These are phyloP conservation scores for Danionella dracula DNA, from an alignment of 2,797 vertebrate species.

Conservation along the genomic window DNA sequence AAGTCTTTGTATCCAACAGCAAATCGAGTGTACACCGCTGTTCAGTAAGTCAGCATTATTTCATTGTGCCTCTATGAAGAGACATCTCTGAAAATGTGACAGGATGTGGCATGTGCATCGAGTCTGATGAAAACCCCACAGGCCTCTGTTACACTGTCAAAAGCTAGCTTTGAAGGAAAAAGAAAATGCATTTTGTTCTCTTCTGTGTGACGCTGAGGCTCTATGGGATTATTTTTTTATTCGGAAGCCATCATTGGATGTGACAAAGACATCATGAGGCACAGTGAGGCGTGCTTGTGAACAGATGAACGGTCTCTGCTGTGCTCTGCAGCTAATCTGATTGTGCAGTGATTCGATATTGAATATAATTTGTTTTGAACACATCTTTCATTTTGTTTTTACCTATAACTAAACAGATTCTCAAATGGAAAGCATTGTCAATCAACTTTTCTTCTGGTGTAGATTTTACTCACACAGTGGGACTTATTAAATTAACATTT, in stretches of 20 bases:
- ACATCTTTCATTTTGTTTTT: neutral
- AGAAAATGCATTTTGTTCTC: neutral
- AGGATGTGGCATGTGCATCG: constrained; percentile 47
- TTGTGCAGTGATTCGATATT: neutral
- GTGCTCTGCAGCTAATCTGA: neutral
- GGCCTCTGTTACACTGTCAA: constrained; percentile 26
- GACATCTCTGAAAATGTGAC: constrained; percentile 18
- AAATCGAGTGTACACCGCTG: no score
- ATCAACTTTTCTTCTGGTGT: no score
- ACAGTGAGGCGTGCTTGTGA: neutral
- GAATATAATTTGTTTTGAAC: no score
- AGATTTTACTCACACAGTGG: no score
- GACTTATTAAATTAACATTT: no score
- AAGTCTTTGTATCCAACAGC: no score
- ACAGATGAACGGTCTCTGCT: neutral
- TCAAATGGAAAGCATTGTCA: no score
- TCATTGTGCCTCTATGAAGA: neutral
- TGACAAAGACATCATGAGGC: neutral
- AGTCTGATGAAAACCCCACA: constrained; percentile 34
- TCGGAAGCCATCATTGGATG: neutral
- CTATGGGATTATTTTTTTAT: neutral
- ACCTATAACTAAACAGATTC: no score
- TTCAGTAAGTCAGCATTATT: no score
- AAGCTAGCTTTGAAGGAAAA: constrained; percentile 1
- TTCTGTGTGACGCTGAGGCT: neutral